These are phyloP conservation scores for Sula dactylatra DNA, from an alignment of 2,113 vertebrate genomes.

Conservation along the genomic window DNA sequence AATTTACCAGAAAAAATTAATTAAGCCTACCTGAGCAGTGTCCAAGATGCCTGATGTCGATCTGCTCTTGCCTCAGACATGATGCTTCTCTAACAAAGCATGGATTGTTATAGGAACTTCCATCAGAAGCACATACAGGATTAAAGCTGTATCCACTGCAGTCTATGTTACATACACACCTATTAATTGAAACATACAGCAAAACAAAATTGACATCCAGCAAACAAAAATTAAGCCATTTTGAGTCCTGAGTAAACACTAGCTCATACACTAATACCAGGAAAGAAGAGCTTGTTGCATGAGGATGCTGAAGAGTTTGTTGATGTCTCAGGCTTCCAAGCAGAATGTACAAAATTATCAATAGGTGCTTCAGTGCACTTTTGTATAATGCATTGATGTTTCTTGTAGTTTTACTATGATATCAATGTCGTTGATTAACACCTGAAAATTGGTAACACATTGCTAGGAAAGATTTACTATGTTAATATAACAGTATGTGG, in stretches of 20 bases:
- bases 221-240: not conserved
- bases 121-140: conserved; percentile 92
- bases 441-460: not conserved
- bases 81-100: conserved; percentile 94
- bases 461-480: not conserved
- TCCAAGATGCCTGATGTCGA: conserved; percentile 92
- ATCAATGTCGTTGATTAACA: not conserved
- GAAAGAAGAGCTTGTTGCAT: fast-evolving
- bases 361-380: not conserved
- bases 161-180: conserved; percentile 97
- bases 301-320: not conserved
- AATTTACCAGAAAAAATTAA: not conserved
- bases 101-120: conserved; percentile 93
- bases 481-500: not conserved
- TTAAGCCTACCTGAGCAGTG: conserved; percentile 85
- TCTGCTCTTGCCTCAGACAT: conserved; percentile 94
- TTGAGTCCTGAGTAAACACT: not conserved
- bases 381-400: not conserved
- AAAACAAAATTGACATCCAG: not conserved
- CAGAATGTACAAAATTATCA: not conserved
- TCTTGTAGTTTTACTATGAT: not conserved
- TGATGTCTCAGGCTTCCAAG: not conserved
- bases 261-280: not conserved
- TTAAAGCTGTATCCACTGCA: conserved; percentile 97
- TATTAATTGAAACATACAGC: conserved; percentile 65